Base-by-base conservation (phyloP, 2,888 invertebrate species). In the Papilio demoleus region DNA sequence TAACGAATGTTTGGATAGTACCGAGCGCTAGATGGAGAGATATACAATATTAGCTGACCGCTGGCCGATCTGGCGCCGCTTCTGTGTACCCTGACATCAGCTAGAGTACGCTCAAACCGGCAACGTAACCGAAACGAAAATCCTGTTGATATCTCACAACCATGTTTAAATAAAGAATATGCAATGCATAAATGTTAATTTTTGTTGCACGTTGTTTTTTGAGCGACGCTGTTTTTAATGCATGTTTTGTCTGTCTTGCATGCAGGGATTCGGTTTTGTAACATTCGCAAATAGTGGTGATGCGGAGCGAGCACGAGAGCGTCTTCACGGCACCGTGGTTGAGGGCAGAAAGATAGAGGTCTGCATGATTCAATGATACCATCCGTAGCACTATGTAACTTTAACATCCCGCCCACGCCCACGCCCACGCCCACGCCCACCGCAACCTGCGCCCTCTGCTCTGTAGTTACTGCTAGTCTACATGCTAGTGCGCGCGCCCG, bases 181-280 rank as follows among this genome's bases (percentile, higher is more conserved):
- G 92, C 92, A 92, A 93, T 93, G 93, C 93, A 93, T 93, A 93
- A 93, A 93, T 93, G 93, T 93, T 93, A 93, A 93, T 93, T 93
- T 95, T 95, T 95, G 94, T 95, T 95, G 95, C 95, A 95, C 95
- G 95, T 95, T 94, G 94, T 94, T 94, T 95, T 95, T 95, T 95
- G 94, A 95, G 94, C 94, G 94, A 94, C 94, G 94, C 95, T 95
- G 94, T 95, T 93, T 96, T 96, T 96, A 96, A 96, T 96, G 96
- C 96, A 96, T 96, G 96, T 96, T 96, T 96, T 96, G 96, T 97
- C 96, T 96, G 97, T 97, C 96, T 95, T 97, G 97, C 97, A 97
- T 97, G 96, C 97, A 99, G 99, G 99, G 99, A 96, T 99, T 99
- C 97, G 99, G 99, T 97, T 99, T 99, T 97, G 99, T 99, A 96